Evolutionary conservation across 2,797 vertebrate genomes (phyloP), one percentile per base, ranked within the genome.

Genomic region (Mycteria americana): DNA sequence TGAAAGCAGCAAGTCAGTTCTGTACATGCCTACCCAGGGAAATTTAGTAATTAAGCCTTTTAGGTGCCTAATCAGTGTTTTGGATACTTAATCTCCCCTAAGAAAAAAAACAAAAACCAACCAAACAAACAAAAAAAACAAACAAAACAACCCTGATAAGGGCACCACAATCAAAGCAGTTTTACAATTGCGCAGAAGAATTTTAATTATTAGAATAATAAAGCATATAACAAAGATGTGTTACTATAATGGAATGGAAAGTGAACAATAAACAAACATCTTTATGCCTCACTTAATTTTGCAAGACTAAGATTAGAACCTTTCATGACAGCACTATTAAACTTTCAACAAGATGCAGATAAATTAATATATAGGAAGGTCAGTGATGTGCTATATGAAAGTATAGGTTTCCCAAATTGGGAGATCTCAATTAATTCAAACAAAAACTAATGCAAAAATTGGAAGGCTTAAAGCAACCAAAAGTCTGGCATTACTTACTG

Each of bases 401-500:
- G 31, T 63, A 73, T 1, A 39, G 27, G 25, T 30, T 75, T 93
- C 48, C n/a, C 63, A 77, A 60, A 74, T 1, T 30, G 10, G 13
- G 7, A 77, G 10, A 76, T 63, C 19, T 64, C 21, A 76, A 18
- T 74, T 64, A 88, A 83, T 25, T 39, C 27, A 77, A 83, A 69
- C 13, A 85, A 76, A 91, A 86, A 41, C 7, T 39, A 21, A 82
- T 28, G 11, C 18, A 77, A 82, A 81, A 91, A 51, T 13, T 80
- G 45, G 37, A 91, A 97, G 33, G 45, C 30, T 94, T 87, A 89
- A 87, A 86, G 81, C 67, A 96, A 95, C 85, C n/a, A 24, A 10
- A 51, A 94, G 56, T 59, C 72, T 95, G 87, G 70, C 75, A 94
- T 88, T 85, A 80, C 31, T 68, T 76, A 67, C 82, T 85, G 73